A percentile compares a stretch with the other conserved stretches of the same genome.
phyloP scores from a whole-genome alignment of 2,888 invertebrate genomes.

The Coleophora deauratella region DNA sequence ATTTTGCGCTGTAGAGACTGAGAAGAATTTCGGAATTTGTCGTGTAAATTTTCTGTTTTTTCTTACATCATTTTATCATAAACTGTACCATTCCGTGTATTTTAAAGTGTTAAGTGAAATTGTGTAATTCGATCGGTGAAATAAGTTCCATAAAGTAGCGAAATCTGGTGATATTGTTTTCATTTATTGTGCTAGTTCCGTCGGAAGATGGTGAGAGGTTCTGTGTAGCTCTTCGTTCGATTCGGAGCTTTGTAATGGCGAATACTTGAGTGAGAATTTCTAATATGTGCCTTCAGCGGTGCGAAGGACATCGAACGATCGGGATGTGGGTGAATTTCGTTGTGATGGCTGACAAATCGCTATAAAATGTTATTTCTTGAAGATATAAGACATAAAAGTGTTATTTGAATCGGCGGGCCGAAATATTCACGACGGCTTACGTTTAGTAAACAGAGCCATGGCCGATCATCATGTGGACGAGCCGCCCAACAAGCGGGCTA shows the following conservation, averaged over 20 bases:
- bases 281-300: conserved; percentile 86
- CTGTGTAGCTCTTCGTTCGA: conserved; percentile 78
- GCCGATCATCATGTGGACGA: conserved; percentile 96
- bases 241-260: conserved; percentile 85
- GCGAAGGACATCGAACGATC: conserved; percentile 80
- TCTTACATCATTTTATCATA: conserved; percentile 73
- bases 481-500: conserved; percentile 97
- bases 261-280: conserved; percentile 82
- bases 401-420: conserved; percentile 75
- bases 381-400: conserved; percentile 71
- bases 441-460: conserved; percentile 86
- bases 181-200: conserved; percentile 83
- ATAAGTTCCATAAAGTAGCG: conserved; percentile 63
- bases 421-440: conserved; percentile 77
- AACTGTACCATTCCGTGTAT: conserved; percentile 75
- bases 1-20: conserved; percentile 90
- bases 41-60: conserved; percentile 79
- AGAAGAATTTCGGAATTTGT: conserved; percentile 84
- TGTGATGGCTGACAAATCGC: conserved; percentile 70
- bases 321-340: conserved; percentile 78
- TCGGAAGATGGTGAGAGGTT: conserved; percentile 84
- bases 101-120: conserved; percentile 75
- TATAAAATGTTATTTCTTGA: conserved; percentile 71
- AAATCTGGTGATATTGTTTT: conserved; percentile 77
- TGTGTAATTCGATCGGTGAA: conserved; percentile 58